Conservation (phyloP, 2,113 vertebrate species). For the Macroglossus sobrinus region DNA sequence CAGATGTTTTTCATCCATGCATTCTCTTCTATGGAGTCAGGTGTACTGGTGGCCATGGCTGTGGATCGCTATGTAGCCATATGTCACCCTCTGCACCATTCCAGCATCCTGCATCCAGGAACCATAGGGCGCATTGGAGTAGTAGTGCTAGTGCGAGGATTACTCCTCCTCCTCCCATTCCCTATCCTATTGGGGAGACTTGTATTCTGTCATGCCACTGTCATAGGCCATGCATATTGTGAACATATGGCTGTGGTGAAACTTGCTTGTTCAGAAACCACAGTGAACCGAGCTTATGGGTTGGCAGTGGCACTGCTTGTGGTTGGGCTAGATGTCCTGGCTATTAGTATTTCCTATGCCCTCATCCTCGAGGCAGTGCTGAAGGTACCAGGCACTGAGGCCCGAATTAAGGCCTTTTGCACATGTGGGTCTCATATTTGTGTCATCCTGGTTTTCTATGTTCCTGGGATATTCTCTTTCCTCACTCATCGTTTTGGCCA, state of each 20-base stretch:
- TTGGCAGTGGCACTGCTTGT: conserved; percentile 66
- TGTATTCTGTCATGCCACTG: conserved; percentile 32
- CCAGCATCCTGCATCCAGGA: conserved; percentile 32
- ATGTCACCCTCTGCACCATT: conserved; percentile 66
- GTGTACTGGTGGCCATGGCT: conserved; percentile 63
- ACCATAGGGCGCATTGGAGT: conserved; percentile 33
- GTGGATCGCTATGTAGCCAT: conserved; percentile 66
- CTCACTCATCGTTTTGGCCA: conserved; percentile 63
- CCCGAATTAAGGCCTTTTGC: conserved; percentile 60
- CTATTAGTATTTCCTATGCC: conserved; percentile 61
- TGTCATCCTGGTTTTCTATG: conserved; percentile 67
- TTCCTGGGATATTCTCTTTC: conserved; percentile 69
- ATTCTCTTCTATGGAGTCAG: conserved; percentile 67
- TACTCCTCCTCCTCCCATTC: conserved; percentile 61
- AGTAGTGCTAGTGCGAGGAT: conserved; percentile 37
- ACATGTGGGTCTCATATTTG: conserved; percentile 70
- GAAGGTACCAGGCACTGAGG: conserved; percentile 43
- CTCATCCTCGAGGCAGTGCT: conserved; percentile 62
- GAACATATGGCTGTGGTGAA: conserved; percentile 73
- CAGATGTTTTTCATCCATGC: conserved; percentile 72
- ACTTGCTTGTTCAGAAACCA: conserved; percentile 64
- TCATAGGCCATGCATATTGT: conserved; percentile 65
- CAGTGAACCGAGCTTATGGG: conserved; percentile 62
- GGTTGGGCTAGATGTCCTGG: conserved; percentile 60
- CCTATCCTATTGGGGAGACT: conserved; percentile 50